Percentiles rank a stretch among this genome's conserved stretches.
Evolutionary conservation across 2,888 invertebrate species (phyloP).

Genomic region (Melanostoma mellinum): DNA sequence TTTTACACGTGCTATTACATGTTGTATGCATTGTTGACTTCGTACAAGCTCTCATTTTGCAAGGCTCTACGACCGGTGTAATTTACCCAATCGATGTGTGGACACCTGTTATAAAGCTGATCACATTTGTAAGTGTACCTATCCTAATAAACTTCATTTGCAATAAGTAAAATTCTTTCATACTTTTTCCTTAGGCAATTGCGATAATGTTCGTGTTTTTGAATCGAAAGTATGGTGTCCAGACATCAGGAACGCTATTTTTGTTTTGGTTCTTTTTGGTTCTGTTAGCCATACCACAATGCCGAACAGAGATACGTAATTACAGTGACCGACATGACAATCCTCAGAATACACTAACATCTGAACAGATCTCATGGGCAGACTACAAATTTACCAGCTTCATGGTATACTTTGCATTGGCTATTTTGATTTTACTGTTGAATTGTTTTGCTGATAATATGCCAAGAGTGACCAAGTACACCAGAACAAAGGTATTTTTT

Average conservation of each 20-base stretch:
- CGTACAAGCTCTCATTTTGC: constrained; percentile 84
- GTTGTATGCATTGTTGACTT: constrained; percentile 87
- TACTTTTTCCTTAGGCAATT: constrained; percentile 84
- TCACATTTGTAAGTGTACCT: constrained; percentile 92
- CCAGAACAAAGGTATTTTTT: constrained; percentile 85
- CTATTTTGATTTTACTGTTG: constrained; percentile 87
- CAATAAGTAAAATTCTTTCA: not conserved
- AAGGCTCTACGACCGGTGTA: constrained; percentile 82
- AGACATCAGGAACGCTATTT: constrained; percentile 95
- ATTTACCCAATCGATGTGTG: constrained; percentile 89
- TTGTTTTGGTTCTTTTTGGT: constrained; percentile 93
- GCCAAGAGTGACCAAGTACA: constrained; percentile 87
- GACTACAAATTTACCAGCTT: constrained; percentile 89
- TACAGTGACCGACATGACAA: constrained; percentile 79
- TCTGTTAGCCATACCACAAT: constrained; percentile 88
- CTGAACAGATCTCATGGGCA: constrained; percentile 82
- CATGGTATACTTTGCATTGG: constrained; percentile 89
- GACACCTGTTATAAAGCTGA: constrained; percentile 89
- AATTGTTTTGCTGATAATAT: constrained; percentile 91
- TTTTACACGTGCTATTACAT: constrained; percentile 86
- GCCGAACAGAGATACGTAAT: constrained; percentile 85
- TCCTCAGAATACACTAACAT: not conserved
- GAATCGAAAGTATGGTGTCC: constrained; percentile 92
- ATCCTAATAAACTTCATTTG: too few species aligned
- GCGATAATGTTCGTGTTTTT: constrained; percentile 88